Evolutionary conservation across 2,113 vertebrate species (phyloP), one percentile per base, ranked within the genome.

Genomic region (Onychorhynchus coronatus): DNA sequence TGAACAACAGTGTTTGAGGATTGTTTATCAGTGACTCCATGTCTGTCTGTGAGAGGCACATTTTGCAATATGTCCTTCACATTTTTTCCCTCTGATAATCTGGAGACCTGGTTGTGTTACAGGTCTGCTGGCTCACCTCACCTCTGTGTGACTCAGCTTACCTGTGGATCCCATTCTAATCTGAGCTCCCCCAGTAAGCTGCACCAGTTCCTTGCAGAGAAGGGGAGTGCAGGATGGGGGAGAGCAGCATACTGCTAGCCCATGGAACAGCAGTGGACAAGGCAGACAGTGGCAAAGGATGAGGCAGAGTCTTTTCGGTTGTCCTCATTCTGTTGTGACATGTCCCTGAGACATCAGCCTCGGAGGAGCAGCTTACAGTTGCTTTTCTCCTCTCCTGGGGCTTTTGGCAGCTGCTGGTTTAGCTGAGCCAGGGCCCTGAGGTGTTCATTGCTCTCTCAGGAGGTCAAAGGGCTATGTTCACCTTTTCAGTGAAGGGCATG

Each of bases 401-500:
- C 72, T 89, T 91, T 89, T 84, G 79, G 52, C 93, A 81, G 65
- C 41, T 78, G 33, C 67, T 71, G 42, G 35, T 62, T 88, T 56
- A 74, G 63, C 72, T 83, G 75, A 94, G 72, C 30, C 53, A 46
- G 82, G 47, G 47, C 61, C 46, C 23, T 1, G 2, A 88, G 66
- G 39, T 80, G 52, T 52, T 91, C 85, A 88, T 72, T 78, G 63
- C 65, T 86, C 31, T 75, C 56, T 81, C 70, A 65, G 52, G 55
- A 72, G 37, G 22, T 10, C 0, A 0, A 88, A 94, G 52, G 56
- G 31, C 82, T 63, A 10, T 31, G 47, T 67, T 88, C 79, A 95
- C 90, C 93, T 95, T 90, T 88, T 28, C 85, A 77, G 72, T 56
- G 92, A 88, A 93, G 92, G 85, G 21, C 85, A 91, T 33, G n/a